Evolutionary conservation across 2,888 invertebrate species (phyloP).

Genomic region (Pyrgus malvae): DNA sequence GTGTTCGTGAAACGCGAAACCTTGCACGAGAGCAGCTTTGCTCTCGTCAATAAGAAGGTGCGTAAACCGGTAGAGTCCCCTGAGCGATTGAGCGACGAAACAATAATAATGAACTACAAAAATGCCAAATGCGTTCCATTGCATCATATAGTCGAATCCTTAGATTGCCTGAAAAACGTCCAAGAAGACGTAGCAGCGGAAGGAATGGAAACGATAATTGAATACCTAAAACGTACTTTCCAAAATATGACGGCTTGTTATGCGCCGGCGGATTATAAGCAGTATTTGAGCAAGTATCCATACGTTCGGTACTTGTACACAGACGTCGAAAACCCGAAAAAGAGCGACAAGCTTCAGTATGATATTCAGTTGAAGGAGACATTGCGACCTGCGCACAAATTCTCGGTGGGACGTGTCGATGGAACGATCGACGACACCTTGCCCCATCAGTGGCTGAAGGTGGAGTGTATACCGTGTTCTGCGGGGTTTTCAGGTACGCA

Average conservation of each 20-base stretch:
- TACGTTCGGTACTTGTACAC: conserved; percentile 14
- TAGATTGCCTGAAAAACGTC: not conserved
- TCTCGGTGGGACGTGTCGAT: conserved; percentile 3
- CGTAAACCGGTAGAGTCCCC: not conserved
- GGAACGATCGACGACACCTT: not conserved
- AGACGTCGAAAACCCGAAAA: not conserved
- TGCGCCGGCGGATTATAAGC: not conserved
- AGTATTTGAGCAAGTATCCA: conserved; percentile 6
- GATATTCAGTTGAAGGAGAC: conserved; percentile 17
- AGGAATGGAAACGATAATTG: not conserved
- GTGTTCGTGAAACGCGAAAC: conserved; percentile 11
- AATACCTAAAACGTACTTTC: not conserved
- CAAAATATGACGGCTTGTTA: not conserved
- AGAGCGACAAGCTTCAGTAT: not conserved
- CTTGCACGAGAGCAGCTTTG: not conserved
- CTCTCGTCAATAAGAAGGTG: conserved; percentile 1
- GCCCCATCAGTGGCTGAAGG: conserved; percentile 10
- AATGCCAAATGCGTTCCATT: not conserved
- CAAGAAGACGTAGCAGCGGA: not conserved
- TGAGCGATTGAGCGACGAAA: not conserved
- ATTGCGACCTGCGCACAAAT: conserved; percentile 2
- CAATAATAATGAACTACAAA: conserved; percentile 1
- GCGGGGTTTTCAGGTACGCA: not conserved
- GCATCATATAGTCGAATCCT: not conserved
- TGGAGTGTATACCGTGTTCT: conserved; percentile 1